These are phyloP conservation scores for Calliphora vicina DNA, from an alignment of 1,140 invertebrate genomes.

Conservation along the genomic window DNA sequence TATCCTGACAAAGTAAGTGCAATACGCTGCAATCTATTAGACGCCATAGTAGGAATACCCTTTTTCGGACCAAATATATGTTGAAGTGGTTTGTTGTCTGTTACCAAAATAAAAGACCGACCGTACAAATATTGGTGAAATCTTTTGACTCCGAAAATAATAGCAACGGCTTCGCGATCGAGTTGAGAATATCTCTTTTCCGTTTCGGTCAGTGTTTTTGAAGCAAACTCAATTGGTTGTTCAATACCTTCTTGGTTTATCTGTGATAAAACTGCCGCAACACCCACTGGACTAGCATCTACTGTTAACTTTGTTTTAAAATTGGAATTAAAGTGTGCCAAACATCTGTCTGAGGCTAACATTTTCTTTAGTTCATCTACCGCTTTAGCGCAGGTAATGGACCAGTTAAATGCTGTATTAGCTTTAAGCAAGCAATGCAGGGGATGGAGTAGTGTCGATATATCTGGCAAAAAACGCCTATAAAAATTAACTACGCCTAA, in stretches of 20 bases:
- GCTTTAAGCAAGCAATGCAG: too few species aligned
- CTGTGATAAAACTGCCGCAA: neutral
- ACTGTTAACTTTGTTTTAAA: neutral
- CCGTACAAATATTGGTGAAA: conserved; percentile 60
- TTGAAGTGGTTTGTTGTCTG: conserved; percentile 64
- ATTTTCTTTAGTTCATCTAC: conserved; percentile 38
- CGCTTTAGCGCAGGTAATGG: too few species aligned
- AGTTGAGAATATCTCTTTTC: conserved; percentile 63
- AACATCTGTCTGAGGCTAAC: neutral
- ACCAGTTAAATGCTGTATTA: too few species aligned
- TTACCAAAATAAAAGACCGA: neutral
- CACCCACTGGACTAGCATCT: neutral
- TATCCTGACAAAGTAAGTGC: conserved; percentile 47
- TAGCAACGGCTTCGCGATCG: conserved; percentile 50
- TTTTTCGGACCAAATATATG: conserved; percentile 58
- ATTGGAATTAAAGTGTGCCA: neutral
- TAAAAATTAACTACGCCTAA: too few species aligned
- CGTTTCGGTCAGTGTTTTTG: conserved; percentile 59
- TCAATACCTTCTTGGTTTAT: neutral
- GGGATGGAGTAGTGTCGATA: too few species aligned
- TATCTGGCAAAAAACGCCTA: too few species aligned
- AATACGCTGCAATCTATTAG: conserved; percentile 51
- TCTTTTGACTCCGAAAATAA: conserved; percentile 51
- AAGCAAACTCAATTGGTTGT: conserved; percentile 64
- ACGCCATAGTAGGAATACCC: conserved; percentile 51